Base-by-base conservation (phyloP, 2,797 vertebrate species). In the Acestrorhynchus altus region DNA sequence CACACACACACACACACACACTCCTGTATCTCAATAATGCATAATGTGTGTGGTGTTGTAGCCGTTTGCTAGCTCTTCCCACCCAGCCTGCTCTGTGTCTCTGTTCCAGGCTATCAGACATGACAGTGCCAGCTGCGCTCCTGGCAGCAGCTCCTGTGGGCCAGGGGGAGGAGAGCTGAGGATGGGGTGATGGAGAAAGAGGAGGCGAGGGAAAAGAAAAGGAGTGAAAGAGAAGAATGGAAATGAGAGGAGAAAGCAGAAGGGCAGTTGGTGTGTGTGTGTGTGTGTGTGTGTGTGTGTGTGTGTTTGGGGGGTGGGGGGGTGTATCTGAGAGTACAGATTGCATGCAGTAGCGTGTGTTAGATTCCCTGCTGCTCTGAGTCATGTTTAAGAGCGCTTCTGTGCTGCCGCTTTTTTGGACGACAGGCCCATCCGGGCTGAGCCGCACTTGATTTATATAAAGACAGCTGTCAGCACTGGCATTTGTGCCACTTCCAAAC, bases 111-210 rank as follows among this genome's bases (percentile, higher is more conserved):
- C 91, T 92, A 93, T 92, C 89, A 92, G 92, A 92, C 92, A 91
- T 91, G 92, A 93, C 92, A 92, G 91, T 91, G 91, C 92, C 93
- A 94, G 92, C 92, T 93, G 92, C 89, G 85, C 92, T 90, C 81
- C 89, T 89, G 90, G 91, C 90, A 89, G 89, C 88, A 83, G 89
- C 77, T 78, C 49, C n/a, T 49, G 51, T 39, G 75, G 61, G 78
- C 57, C 61, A 82, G 64, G 76, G 73, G 22, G 77, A 83, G 66
- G 65, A 79, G 72, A 73, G 65, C 35, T 59, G 63, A 61, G 71
- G 63, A 74, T 74, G 79, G 73, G 61, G 63, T 60, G 13, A n/a
- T n/a, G n/a, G n/a, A n/a, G n/a, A n/a, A n/a, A 47, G 77, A 59
- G 63, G 54, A 42, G 52, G 68, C 66, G 59, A 61, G 56, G 56